Percentiles rank a stretch among this genome's conserved stretches.
phyloP scores from a whole-genome alignment of 2,888 invertebrate genomes.

The Philopedon plagiatum region DNA sequence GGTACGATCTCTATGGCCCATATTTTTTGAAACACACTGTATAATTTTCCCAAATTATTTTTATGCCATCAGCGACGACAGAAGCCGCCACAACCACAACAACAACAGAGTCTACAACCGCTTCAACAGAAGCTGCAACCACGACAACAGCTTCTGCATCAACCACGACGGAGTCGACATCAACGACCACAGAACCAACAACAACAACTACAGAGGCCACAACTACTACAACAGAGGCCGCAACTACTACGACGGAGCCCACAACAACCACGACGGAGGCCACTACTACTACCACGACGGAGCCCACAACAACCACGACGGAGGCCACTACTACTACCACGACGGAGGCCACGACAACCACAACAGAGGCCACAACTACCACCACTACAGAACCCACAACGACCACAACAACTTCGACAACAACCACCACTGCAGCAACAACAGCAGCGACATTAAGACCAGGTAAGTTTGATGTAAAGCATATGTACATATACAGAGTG shows the following conservation, averaged over 20 bases:
- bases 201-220: not conserved
- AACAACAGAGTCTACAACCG: too few relatives aligned
- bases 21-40: too few relatives aligned
- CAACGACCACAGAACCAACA: not conserved
- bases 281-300: not conserved
- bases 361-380: not conserved
- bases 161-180: too few relatives aligned
- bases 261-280: conserved; percentile 2
- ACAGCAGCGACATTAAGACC: not conserved
- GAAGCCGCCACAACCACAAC: too few relatives aligned
- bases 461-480: not conserved
- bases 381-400: not conserved
- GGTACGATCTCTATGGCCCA: too few relatives aligned
- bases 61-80: too few relatives aligned
- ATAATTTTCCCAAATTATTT: too few relatives aligned
- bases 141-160: too few relatives aligned
- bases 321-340: not conserved
- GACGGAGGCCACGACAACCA: not conserved
- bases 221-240: not conserved
- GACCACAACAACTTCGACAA: not conserved
- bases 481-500: too few relatives aligned
- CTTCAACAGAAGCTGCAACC: too few relatives aligned
- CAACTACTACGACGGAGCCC: not conserved
- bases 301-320: not conserved
- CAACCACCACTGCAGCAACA: not conserved